These are phyloP conservation scores for Aleiodes sp. DNA, from an alignment of 1,140 invertebrate genomes.

Conservation along the genomic window DNA sequence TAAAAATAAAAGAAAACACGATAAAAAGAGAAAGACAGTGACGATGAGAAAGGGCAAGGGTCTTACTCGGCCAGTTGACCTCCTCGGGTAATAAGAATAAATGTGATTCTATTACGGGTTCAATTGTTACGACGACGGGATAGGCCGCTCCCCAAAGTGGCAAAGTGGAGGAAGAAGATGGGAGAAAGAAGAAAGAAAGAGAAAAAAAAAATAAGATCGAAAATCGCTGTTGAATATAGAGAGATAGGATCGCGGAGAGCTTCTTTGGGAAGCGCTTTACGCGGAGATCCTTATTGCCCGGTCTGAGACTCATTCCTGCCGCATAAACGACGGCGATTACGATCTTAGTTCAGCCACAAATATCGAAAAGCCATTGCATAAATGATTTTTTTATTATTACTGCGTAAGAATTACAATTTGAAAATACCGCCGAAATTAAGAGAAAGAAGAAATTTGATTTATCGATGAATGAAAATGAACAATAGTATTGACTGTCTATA, in stretches of 20 bases:
- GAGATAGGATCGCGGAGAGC: conserved; percentile 48
- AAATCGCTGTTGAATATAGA: conserved; percentile 45
- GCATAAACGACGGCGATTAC: conserved; percentile 37
- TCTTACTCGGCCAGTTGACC: conserved; percentile 58
- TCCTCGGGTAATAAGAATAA: conserved; percentile 66
- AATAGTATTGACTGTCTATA: too few species aligned
- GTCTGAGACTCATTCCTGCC: conserved; percentile 25
- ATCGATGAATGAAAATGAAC: too few species aligned
- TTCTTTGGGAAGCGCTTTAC: conserved; percentile 31
- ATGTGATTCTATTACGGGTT: conserved; percentile 68
- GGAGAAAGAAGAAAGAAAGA: conserved; percentile 17
- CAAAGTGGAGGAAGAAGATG: conserved; percentile 18
- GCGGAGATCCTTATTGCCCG: conserved; percentile 28
- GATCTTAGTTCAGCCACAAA: conserved; percentile 25
- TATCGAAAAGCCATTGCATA: conserved; percentile 27
- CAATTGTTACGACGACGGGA: conserved; percentile 64
- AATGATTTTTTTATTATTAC: conserved; percentile 16
- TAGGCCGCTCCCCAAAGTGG: conserved; percentile 48
- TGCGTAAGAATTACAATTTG: too few species aligned
- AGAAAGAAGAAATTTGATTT: too few species aligned
- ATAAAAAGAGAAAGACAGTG: conserved; percentile 27
- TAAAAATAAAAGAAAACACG: conserved; percentile 23
- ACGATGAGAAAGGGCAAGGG: conserved; percentile 28
- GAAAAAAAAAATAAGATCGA: neutral
- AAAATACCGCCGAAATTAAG: neutral